Base-by-base conservation (phyloP, 1,140 invertebrate species). In the Teleopsis dalmanni region DNA sequence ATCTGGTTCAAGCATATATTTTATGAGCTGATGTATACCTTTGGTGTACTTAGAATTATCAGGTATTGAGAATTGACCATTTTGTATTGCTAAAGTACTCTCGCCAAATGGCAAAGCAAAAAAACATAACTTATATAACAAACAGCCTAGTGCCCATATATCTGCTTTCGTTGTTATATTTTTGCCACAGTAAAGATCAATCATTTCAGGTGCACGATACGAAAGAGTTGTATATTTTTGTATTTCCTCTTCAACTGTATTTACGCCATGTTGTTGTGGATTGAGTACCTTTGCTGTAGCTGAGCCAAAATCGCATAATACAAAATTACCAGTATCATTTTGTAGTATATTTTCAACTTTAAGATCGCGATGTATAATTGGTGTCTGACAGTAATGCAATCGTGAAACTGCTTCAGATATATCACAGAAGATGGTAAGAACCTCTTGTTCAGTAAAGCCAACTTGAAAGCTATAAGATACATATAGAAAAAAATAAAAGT, bases 141-240 rank as follows among this genome's bases (percentile, higher is more conserved):
- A 74, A 76, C 91, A 93, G 21, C 92, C 92, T 14, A 95, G 71
- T 23, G 92, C 88, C 91, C 91, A 94, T 68, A 95, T 91, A 76
- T 95, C 91, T 35, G 87, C 79, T 75, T 94, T 94, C 6, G 85
- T 91, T n/a, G 90, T 90, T 48, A 96, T 93, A 18, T 82, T 73
- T 73, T 88, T 88, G 19, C 85, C 88, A 56, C 77, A 81, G 72
- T 95, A 97, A 56, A 97, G 78, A 73, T 97, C 92, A 23, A 97
- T 82, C 94, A 97, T 96, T 77, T 97, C 94, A 18, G 94, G 94
- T 14, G 91, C 81, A 59, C 93, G 80, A 71, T 97, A 96, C 37
- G 89, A 88, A 14, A 96, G 72, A 1, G 94, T 97, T 4, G 93
- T 97, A 67, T 96, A 95, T 63, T 89, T 88, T 72, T 91, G 86